Conservation (phyloP, 2,797 vertebrate genomes). For the Coccyzus lansbergi region DNA sequence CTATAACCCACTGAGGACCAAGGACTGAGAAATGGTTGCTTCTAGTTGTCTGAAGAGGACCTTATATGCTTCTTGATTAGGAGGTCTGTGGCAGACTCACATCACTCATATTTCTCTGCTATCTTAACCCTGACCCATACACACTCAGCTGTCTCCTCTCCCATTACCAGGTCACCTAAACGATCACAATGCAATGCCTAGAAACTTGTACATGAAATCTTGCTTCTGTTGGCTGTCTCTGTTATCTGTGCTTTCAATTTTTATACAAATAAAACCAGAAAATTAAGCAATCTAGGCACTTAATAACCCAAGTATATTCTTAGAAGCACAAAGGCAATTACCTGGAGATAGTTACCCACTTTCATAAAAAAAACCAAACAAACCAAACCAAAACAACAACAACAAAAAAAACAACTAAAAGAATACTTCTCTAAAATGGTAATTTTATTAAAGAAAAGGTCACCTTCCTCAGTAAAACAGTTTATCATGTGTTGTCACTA, state of each 20-base stretch:
- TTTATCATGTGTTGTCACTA: background rate
- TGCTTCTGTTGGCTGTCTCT: background rate
- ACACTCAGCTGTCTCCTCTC: background rate
- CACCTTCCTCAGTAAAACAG: background rate
- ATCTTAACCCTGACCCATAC: background rate
- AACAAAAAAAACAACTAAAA: too few species aligned
- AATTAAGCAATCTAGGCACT: background rate
- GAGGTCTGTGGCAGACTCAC: background rate
- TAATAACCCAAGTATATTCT: background rate
- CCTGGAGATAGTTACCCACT: background rate
- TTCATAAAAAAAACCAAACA: background rate
- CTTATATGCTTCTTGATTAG: background rate
- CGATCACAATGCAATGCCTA: background rate
- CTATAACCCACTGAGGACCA: background rate
- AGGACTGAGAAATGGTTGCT: background rate
- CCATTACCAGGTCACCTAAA: background rate
- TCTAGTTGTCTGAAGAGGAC: background rate
- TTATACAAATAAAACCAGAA: background rate
- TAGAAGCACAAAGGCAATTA: background rate
- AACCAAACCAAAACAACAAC: too few species aligned
- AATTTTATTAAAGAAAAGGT: constrained; percentile 26
- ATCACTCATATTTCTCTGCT: background rate
- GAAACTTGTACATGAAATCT: background rate
- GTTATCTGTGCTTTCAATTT: background rate
- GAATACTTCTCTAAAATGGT: background rate